Percentiles rank a stretch among this genome's conserved stretches.
Evolutionary conservation across 2,888 invertebrate genomes (phyloP).

Genomic region (Sphaerophoria rueppellii): DNA sequence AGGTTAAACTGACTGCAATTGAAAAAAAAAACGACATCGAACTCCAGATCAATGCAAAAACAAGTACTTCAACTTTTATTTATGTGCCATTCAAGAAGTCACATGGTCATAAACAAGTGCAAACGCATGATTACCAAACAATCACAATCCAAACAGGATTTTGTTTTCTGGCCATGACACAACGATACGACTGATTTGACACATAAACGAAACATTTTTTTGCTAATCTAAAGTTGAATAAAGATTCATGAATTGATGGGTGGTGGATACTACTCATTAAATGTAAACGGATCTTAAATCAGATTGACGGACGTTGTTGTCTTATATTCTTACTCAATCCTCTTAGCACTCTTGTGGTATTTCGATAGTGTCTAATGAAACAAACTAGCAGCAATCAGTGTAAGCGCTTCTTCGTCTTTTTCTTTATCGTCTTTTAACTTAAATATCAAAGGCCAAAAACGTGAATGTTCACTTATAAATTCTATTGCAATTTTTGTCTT

Average conservation of each 20-base stretch:
- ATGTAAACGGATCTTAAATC: neutral
- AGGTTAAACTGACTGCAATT: too few species aligned
- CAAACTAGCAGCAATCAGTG: conserved; percentile 52
- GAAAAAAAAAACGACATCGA: too few species aligned
- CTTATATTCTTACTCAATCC: neutral
- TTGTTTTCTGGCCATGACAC: conserved; percentile 13
- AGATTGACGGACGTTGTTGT: neutral
- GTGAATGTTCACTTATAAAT: conserved; percentile 61
- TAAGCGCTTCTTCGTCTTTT: conserved; percentile 47
- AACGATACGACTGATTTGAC: conserved; percentile 7
- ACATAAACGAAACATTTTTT: neutral
- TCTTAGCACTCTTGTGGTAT: conserved; percentile 56
- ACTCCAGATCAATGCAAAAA: too few species aligned
- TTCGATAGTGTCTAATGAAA: conserved; percentile 48
- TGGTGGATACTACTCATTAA: conserved; percentile 7
- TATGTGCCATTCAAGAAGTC: neutral
- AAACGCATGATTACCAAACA: neutral
- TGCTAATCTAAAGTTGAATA: neutral
- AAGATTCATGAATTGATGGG: neutral
- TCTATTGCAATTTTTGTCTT: conserved; percentile 16
- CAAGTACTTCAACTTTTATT: neutral
- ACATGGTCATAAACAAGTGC: neutral
- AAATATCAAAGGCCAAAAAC: conserved; percentile 66
- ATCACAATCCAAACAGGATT: conserved; percentile 24
- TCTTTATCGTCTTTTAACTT: neutral